Base-by-base conservation (phyloP, 2,113 vertebrate genomes). In the Patagioenas fasciata region DNA sequence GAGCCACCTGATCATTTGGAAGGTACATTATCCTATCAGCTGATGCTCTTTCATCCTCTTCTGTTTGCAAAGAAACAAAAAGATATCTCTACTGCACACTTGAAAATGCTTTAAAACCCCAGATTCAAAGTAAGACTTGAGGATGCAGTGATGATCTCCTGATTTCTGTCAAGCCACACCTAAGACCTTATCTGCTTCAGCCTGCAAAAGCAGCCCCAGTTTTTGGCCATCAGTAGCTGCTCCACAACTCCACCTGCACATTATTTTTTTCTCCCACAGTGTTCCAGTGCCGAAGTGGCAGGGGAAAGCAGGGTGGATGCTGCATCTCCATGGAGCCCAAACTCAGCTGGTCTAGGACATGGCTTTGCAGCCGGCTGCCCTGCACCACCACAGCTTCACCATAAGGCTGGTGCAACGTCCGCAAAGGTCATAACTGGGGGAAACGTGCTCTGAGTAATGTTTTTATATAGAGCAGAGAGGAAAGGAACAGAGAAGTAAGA, bases 371-470 rank as follows among this genome's bases (percentile, higher is more conserved):
- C 29, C 0, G 0, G 34, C 51, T 57, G 50, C n/a, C 36, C 15
- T 62, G 60, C 5, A 0, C 58, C 44, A 51, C 42, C 71, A 25
- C 18, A 25, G 48, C 79, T 44, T 72, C 58, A 34, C 54, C 54
- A 13, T 58, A 40, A 12, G 20, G 23, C 62, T 3, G 1, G 5
- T 1, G 11, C 36, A 29, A 20, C 3, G n/a, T 17, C 0, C 0
- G 47, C 51, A 48, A 79, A 89, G 23, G 77, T 15, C 4, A 3
- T 24, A 71, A 50, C 16, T 10, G 42, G 25, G 28, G 74, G 34
- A 81, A 88, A 64, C 0, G 4, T 26, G 56, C 58, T 81, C 69
- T 2, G 14, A 31, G 74, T 50, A 38, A 20, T 48, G 31, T 29
- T 77, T 58, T 77, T 90, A 54, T 32, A 84, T 24, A 32, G 18